phyloP scores from a whole-genome alignment of 2,797 vertebrate genomes.

The Gorsachius magnificus region DNA sequence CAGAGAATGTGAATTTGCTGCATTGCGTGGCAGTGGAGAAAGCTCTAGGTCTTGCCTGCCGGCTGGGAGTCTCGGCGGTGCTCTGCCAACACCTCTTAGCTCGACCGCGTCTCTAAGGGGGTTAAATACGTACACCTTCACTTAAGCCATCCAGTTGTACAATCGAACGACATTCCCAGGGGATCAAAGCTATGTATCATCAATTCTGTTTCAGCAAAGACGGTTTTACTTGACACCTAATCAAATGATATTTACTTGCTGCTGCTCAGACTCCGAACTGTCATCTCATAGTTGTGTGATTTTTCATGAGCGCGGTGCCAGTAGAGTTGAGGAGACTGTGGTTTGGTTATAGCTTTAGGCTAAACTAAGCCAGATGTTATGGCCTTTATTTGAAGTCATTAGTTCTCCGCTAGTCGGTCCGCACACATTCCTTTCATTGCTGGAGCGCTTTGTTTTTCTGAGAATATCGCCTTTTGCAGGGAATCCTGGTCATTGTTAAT shows the following conservation, averaged over 20 bases:
- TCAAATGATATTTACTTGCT: neutral
- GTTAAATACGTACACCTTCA: rapidly evolving
- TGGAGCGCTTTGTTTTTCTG: neutral
- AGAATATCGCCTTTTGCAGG: constrained; percentile 15
- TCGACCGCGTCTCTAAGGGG: neutral
- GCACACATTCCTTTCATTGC: constrained; percentile 37
- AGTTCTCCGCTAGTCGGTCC: neutral
- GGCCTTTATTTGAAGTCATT: constrained; percentile 8
- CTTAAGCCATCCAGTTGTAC: neutral
- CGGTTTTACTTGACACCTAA: constrained; percentile 28
- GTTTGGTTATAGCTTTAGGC: constrained; percentile 53
- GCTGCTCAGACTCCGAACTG: neutral
- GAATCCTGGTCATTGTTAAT: constrained; percentile 22
- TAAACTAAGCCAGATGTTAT: constrained; percentile 65
- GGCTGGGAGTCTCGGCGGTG: rapidly evolving
- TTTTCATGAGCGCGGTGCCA: neutral
- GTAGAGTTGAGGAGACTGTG: constrained; percentile 48
- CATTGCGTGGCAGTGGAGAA: neutral
- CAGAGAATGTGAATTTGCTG: neutral
- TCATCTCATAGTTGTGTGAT: constrained; percentile 1
- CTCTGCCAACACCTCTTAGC: neutral
- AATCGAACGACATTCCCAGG: rapidly evolving
- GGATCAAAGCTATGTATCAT: neutral
- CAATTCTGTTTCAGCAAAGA: neutral
- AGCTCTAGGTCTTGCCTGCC: neutral